Base-by-base conservation (phyloP, 37 sponge, comb jelly and placozoan genomes). In the Halisarca cf. caerulea region DNA sequence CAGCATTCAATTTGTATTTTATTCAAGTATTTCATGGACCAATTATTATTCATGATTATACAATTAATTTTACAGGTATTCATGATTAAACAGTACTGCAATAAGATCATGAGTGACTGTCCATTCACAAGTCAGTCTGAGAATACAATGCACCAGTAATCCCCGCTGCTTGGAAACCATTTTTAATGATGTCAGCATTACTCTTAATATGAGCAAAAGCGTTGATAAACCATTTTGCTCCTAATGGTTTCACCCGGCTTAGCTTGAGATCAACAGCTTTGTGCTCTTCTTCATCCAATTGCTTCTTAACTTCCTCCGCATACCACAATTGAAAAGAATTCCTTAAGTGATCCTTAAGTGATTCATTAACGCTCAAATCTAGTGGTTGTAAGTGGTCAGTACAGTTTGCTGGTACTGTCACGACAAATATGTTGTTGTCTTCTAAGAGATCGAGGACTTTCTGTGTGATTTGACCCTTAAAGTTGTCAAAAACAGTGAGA, bases 321-420 rank as follows among this genome's bases (percentile, higher is more conserved):
- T 85, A 85, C 74, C 75, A 85, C 25, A 80, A 36, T 8, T 55
- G 47, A 28, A 79, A 80, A 9, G 25, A 36, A 47, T 40, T 62
- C 38, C 68, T 40, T 28, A 80, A 7, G n/a, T 44, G 57, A 5
- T 40, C 41, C 17, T 82, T 82, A 3, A 66, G 40, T 6, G 60
- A 24, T 53, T 87, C 66, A 39, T 87, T 87, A 11, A 87, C 24
- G 40, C 82, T 66, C 0, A 87, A 36, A 27, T 87, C 88, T 21
- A 87, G 34, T 36, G 88, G 88, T 69, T 87, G 88, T 27, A 87
- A 53, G 11, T 37, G 40, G 47, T 87, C 60, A 39, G 88, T 87
- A 9, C 81, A 64, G 64, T 82, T 87, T 0, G 88, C 75, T 33
- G 88, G 88, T 9, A 84, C 70, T 8, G 24, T 27, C 27, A 54